These are phyloP conservation scores for Anas platyrhynchos DNA, from an alignment of 2,113 vertebrate genomes.

Conservation along the genomic window DNA sequence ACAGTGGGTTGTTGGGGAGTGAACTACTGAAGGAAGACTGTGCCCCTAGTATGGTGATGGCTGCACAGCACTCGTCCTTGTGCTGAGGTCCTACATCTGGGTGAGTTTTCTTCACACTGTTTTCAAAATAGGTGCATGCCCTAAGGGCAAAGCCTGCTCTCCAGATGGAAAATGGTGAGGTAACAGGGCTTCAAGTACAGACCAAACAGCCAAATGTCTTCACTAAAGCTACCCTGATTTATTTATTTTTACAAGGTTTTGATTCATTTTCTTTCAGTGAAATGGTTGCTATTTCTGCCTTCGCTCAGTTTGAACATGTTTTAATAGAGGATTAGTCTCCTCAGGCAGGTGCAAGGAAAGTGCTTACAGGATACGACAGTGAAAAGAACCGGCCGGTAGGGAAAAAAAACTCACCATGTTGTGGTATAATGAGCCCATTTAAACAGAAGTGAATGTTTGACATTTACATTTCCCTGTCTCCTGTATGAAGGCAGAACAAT, in stretches of 20 bases:
- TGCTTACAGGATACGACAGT: slow-evolving; percentile 49
- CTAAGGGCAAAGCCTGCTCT: not conserved
- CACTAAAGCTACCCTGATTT: slow-evolving; percentile 34
- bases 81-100: not conserved
- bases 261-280: slow-evolving; percentile 57
- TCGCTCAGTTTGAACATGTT: slow-evolving; percentile 59
- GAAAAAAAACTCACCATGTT: slow-evolving; percentile 28
- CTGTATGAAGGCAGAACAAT: slow-evolving; percentile 22
- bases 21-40: not conserved
- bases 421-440: slow-evolving; percentile 57
- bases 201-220: slow-evolving; percentile 53
- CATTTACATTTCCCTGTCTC: slow-evolving; percentile 60
- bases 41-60: fast-evolving
- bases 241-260: slow-evolving; percentile 67
- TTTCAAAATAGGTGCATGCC: not conserved
- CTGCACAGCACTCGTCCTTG: not conserved
- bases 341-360: slow-evolving; percentile 61
- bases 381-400: slow-evolving; percentile 53
- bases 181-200: not conserved
- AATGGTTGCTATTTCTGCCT: slow-evolving; percentile 56
- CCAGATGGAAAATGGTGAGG: slow-evolving; percentile 32
- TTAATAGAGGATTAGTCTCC: slow-evolving; percentile 65
- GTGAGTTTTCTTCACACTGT: not conserved
- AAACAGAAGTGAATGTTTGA: slow-evolving; percentile 67
- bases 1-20: not conserved